These are phyloP conservation scores for Amphimedon queenslandica DNA, from an alignment of 37 sponge, comb jelly and placozoan species.

Conservation along the genomic window DNA sequence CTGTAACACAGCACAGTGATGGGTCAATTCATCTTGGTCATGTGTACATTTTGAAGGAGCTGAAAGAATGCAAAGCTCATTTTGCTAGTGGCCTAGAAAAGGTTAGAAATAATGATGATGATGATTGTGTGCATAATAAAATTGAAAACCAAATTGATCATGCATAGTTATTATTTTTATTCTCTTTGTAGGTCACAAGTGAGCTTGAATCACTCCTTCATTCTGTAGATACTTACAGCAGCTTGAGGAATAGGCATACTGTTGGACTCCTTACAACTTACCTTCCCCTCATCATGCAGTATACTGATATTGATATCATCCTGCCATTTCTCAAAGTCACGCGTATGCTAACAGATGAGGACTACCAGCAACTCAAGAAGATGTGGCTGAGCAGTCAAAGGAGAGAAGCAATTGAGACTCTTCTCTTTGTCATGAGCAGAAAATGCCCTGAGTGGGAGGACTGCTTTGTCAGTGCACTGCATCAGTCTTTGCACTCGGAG, in stretches of 20 bases:
- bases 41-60: neutral
- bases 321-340: conserved; percentile 2
- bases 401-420: neutral
- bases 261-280: neutral
- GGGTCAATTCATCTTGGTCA: conserved; percentile 7
- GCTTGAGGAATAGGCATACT: neutral
- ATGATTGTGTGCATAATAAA: neutral
- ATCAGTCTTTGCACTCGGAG: conserved; percentile 5
- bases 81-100: conserved; percentile 7
- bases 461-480: neutral
- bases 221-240: neutral
- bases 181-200: neutral
- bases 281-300: neutral
- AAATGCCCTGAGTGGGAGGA: conserved; percentile 9
- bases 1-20: neutral
- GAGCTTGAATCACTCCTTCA: neutral
- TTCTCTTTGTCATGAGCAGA: neutral
- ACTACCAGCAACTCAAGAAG: neutral
- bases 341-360: conserved; percentile 13
- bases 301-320: conserved; percentile 4
- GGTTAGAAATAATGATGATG: neutral
- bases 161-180: neutral
- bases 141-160: neutral
- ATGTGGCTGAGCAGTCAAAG: neutral
- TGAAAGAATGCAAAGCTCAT: neutral